Conservation (phyloP, 2,113 vertebrate genomes). For the Zosterops lateralis region DNA sequence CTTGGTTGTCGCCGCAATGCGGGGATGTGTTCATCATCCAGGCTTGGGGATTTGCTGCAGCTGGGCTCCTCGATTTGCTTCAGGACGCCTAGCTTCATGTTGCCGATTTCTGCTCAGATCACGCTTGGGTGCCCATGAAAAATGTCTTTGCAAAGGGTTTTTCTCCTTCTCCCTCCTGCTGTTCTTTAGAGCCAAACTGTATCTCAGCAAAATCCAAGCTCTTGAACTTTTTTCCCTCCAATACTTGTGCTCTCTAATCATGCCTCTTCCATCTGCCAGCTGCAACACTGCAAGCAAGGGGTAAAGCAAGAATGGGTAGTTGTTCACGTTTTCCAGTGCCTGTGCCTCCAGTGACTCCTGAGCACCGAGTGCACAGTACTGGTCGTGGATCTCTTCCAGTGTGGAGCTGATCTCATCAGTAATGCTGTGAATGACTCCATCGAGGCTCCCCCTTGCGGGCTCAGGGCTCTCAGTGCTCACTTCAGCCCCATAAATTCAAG, state of each 20-base stretch:
- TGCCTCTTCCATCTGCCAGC: background rate
- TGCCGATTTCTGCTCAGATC: background rate
- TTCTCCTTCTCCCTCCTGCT: background rate
- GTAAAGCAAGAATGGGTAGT: background rate
- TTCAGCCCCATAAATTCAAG: background rate
- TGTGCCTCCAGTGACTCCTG: background rate
- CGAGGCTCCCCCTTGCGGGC: background rate
- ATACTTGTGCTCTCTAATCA: background rate
- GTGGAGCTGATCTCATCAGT: background rate
- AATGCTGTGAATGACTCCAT: background rate
- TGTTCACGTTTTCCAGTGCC: background rate
- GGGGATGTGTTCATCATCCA: background rate
- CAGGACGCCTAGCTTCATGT: background rate
- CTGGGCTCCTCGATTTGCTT: background rate
- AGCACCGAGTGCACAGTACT: background rate
- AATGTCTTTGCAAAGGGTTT: constrained; percentile 7
- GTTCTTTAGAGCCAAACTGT: background rate
- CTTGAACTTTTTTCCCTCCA: background rate
- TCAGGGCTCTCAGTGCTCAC: background rate
- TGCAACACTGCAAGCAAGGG: background rate
- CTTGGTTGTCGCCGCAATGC: background rate
- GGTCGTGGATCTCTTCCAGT: background rate
- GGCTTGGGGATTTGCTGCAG: background rate
- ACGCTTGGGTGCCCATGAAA: background rate
- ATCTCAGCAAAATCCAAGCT: background rate